Base-by-base conservation (phyloP, 1,140 invertebrate genomes). In the Hyphantria cunea region DNA sequence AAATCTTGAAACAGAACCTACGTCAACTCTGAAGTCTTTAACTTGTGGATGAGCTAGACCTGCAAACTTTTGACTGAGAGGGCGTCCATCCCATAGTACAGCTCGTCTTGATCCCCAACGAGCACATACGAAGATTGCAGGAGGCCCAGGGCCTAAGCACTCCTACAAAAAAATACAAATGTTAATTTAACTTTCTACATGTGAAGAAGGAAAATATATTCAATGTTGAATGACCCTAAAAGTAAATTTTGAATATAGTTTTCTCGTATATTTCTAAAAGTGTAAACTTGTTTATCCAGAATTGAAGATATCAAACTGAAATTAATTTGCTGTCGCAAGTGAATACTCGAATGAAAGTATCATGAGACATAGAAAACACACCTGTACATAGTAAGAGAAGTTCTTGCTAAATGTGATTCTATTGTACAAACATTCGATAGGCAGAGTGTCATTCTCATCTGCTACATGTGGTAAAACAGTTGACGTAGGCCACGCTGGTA, bases 91-190 rank as follows among this genome's bases (percentile, higher is more conserved):
- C 80, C 94, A 92, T 14, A 95, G 80, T 15, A 94, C 91, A 5
- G 93, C 84, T 67, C 92, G 92, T 6, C 90, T 88, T 52, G 92
- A 92, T 10, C 92, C 93, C 32, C 84, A 71, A 5, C 92, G 92
- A 52, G 93, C 91, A 56, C 93, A 92, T 12, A 95, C 80, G 74
- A 94, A 92, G 4, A 92, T 91, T 10, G 92, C 92, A 0, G 95
- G 95, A 7, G 95, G 91, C 48, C 93, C 93, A 0, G 95, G 95
- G 0, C 95, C 94, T 50, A 95, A 87, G 79, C 95, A 96, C 75
- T 96, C 95, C 79, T 94, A 90, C 10, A 6, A 37, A 34, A 9
- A 25, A 17, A 34, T 17, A 34, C 15, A 39, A 13, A 13, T 17
- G 25, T 10, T 37, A 52, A 13, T 9, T 10, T 5, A 25, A 12